Conservation (phyloP, 2,888 invertebrate genomes). For the Fissipunctia ypsillon region DNA sequence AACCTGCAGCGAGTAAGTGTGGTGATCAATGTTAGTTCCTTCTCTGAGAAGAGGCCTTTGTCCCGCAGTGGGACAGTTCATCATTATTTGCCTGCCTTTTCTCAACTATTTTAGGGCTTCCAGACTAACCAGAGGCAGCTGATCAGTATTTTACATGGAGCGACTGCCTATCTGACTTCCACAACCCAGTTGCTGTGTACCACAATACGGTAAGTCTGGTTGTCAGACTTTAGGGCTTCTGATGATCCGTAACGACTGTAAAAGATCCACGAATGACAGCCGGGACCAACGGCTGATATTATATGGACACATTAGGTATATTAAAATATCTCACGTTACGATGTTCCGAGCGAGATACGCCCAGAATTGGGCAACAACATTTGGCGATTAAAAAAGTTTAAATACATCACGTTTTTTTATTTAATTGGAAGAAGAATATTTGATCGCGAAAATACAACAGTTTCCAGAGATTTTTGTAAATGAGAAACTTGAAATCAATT, state of each 20-base stretch:
- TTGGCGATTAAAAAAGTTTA: neutral
- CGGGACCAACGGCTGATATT: too few species aligned
- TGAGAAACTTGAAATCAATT: slow-evolving; percentile 10
- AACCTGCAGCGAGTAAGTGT: neutral
- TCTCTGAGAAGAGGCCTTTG: too few species aligned
- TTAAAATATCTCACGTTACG: neutral
- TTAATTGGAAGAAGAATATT: neutral
- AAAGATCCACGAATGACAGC: neutral
- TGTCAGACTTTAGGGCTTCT: neutral
- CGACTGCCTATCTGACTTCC: neutral
- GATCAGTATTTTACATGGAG: too few species aligned
- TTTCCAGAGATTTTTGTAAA: neutral
- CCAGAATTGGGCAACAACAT: neutral
- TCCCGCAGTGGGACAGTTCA: too few species aligned
- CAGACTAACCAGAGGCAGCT: neutral
- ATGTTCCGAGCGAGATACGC: neutral
- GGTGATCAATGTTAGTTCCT: neutral
- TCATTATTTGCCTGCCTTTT: too few species aligned
- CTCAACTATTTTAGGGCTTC: neutral
- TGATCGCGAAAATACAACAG: neutral
- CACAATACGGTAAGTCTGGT: neutral
- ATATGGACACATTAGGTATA: too few species aligned
- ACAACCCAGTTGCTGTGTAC: neutral
- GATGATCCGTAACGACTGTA: too few species aligned
- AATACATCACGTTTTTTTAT: neutral